phyloP scores from a whole-genome alignment of 2,888 invertebrate species.

The Phytoseiulus persimilis region DNA sequence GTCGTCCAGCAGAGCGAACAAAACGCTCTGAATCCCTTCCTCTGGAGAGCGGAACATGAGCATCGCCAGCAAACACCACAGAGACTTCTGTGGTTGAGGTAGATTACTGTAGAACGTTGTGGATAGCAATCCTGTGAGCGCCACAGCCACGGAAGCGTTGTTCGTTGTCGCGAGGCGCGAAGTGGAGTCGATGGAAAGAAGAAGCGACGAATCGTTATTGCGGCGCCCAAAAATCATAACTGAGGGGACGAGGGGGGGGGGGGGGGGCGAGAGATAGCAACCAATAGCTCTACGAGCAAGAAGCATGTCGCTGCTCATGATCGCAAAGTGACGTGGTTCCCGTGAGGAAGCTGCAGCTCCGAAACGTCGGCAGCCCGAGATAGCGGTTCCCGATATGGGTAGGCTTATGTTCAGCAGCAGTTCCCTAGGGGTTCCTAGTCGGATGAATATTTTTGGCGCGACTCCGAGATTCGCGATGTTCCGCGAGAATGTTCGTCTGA shows the following conservation, averaged over 20 bases:
- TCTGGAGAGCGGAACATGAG: slow-evolving; percentile 38
- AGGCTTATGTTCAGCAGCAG: too few species aligned
- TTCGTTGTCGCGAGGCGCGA: neutral
- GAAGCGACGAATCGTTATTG: neutral
- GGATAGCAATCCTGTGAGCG: slow-evolving; percentile 1
- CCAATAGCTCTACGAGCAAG: too few species aligned
- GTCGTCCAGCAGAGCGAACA: slow-evolving; percentile 25
- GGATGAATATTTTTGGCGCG: too few species aligned
- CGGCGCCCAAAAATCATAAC: neutral
- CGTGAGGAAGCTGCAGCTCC: too few species aligned
- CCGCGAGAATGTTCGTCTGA: too few species aligned
- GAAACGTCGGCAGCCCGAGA: too few species aligned
- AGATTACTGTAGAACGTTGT: slow-evolving; percentile 25
- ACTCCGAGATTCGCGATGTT: too few species aligned
- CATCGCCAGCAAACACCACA: slow-evolving; percentile 24
- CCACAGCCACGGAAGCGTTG: neutral
- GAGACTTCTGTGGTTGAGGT: neutral
- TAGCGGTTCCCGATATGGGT: too few species aligned
- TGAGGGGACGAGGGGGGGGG: neutral
- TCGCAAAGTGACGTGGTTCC: too few species aligned
- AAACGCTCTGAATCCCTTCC: slow-evolving; percentile 24
- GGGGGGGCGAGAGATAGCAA: too few species aligned
- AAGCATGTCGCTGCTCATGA: too few species aligned
- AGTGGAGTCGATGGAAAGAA: neutral
- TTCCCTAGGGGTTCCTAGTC: too few species aligned